These are phyloP conservation scores for Melikaiella ostensackeni DNA, from an alignment of 2,888 invertebrate genomes.

Conservation along the genomic window DNA sequence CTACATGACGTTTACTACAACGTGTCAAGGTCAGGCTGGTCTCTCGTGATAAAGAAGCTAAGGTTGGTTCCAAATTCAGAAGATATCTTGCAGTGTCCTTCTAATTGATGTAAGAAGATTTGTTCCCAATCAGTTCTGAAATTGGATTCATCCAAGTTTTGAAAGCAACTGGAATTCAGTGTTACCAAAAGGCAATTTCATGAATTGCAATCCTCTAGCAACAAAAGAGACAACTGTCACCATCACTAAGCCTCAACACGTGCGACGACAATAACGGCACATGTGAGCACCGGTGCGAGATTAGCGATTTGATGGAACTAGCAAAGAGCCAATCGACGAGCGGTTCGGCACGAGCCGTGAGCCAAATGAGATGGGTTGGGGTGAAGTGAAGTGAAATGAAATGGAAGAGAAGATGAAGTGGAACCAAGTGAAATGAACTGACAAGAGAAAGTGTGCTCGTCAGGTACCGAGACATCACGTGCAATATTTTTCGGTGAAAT, in stretches of 20 bases:
- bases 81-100: background rate
- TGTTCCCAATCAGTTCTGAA: background rate
- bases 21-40: conserved; percentile 34
- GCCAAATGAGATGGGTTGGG: conserved; percentile 44
- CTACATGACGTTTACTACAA: background rate
- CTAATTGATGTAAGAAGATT: too few species aligned
- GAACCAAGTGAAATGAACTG: conserved; percentile 45
- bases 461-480: conserved; percentile 41
- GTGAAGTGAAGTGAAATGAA: conserved; percentile 43
- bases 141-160: background rate
- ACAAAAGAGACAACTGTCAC: conserved; percentile 22
- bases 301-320: conserved; percentile 43
- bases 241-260: conserved; percentile 26
- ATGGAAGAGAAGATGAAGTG: conserved; percentile 39
- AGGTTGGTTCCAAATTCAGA: background rate
- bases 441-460: conserved; percentile 47
- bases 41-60: conserved; percentile 1
- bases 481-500: conserved; percentile 1
- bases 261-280: conserved; percentile 43
- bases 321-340: conserved; percentile 41
- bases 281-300: conserved; percentile 36
- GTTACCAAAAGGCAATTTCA: background rate
- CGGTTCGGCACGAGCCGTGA: conserved; percentile 43
- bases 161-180: background rate
- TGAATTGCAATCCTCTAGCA: background rate